Percentiles rank a stretch among this genome's conserved stretches.
These are phyloP conservation scores for Rhynchophorus ferrugineus DNA, from an alignment of 1,140 invertebrate genomes.

Conservation along the genomic window DNA sequence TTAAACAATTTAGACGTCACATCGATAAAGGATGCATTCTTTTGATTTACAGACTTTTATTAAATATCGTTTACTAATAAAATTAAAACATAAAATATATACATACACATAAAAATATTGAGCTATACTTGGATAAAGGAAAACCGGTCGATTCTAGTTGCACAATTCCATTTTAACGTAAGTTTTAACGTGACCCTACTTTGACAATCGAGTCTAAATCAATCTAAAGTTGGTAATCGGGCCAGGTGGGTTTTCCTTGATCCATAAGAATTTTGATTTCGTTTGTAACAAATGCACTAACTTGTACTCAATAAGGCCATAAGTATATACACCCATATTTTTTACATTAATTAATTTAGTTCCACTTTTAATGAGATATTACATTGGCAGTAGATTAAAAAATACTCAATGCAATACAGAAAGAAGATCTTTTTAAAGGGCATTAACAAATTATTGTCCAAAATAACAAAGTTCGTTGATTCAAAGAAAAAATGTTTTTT, in stretches of 20 bases:
- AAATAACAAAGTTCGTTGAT: not conserved
- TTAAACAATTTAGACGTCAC: conserved; percentile 31
- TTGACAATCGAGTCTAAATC: too few relatives aligned
- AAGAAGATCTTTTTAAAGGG: not conserved
- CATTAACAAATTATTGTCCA: not conserved
- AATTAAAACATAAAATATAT: not conserved
- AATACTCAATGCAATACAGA: not conserved
- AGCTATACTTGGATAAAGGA: not conserved
- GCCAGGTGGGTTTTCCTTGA: too few relatives aligned
- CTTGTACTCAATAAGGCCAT: conserved; percentile 5
- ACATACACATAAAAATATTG: not conserved
- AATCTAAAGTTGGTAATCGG: too few relatives aligned
- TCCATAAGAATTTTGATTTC: too few relatives aligned
- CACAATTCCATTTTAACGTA: too few relatives aligned
- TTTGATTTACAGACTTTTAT: conserved; percentile 2
- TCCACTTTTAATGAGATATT: not conserved
- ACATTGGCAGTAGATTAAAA: conserved; percentile 2
- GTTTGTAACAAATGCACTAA: not conserved
- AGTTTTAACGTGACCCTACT: too few relatives aligned
- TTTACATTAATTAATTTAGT: not conserved
- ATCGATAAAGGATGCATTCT: conserved; percentile 32
- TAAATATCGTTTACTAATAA: conserved; percentile 1
- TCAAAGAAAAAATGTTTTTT: too few relatives aligned
- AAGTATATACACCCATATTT: not conserved
- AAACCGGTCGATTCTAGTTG: too few relatives aligned